Evolutionary conservation across 2,888 invertebrate species (phyloP), one percentile per base, ranked within the genome.

Genomic region (Yponomeuta cagnagella): DNA sequence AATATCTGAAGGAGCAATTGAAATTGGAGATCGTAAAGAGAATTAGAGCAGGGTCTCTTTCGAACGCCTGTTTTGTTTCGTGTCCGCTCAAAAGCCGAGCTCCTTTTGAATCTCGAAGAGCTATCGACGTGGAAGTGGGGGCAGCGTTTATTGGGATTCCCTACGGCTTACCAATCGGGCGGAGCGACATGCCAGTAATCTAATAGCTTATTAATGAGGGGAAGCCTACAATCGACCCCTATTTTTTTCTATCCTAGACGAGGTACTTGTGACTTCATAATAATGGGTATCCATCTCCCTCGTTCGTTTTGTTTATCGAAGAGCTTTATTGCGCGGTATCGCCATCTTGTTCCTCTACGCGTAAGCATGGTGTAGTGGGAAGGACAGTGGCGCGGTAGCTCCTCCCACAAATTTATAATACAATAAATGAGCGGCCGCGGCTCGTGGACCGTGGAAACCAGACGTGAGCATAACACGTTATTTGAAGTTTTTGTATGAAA

Each of bases 1-100:
- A 90, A 92, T 89, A 85, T 91, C 89, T 92, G 90, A 91, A 92
- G 92, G 88, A 92, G 92, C 91, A 91, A 92, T 92, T 92, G 92
- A 92, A 92, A 92, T 91, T 86, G 90, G 92, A 92, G 91, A 91
- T 90, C 90, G 88, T 89, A 90, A 90, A 91, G 90, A 90, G 92
- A 92, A 92, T 92, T 91, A 91, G 90, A 89, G 83, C 90, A 84
- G 90, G 90, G 89, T 84, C 89, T 86, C 89, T 90, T 90, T 88
- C 81, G 85, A 86, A 83, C 88, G 86, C 80, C 83, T 84, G 90
- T 91, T 91, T 91, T 91, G 91, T 91, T 90, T 91, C 83, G 83
- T 81, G 79, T 80, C 81, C 84, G 82, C 82, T 89, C 86, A 89
- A 90, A 72, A 89, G 86, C 87, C 84, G 87, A 89, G 86, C 88